Conservation (phyloP, 1,140 invertebrate species). For the Sinella curviseta region DNA sequence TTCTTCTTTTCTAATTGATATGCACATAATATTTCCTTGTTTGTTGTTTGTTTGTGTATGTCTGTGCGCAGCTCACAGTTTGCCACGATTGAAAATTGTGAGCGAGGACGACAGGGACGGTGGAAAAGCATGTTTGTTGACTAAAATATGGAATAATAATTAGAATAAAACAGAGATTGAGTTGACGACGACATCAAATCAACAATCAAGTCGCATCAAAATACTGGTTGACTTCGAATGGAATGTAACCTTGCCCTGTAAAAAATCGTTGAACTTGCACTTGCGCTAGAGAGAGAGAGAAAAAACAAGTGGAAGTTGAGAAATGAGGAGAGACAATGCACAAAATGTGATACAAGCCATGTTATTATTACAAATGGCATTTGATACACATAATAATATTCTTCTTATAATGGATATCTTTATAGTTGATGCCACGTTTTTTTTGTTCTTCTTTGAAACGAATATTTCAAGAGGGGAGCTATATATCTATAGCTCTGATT, state of each 20-base stretch:
- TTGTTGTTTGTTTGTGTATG: not conserved
- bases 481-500: no score
- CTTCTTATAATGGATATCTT: no score
- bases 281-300: not conserved
- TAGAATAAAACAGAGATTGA: not conserved
- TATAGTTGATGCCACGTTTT: no score
- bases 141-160: not conserved
- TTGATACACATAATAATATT: no score
- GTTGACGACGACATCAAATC: slow-evolving; percentile 3
- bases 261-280: slow-evolving; percentile 19
- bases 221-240: slow-evolving; percentile 25
- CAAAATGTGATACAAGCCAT: not conserved
- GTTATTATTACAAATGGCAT: no score
- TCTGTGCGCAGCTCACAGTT: not conserved
- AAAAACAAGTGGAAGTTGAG: not conserved
- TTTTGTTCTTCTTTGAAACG: not conserved
- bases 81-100: not conserved
- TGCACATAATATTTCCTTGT: slow-evolving; percentile 20
- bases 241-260: slow-evolving; percentile 14
- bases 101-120: not conserved
- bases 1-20: not conserved
- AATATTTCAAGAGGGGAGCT: not conserved
- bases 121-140: not conserved
- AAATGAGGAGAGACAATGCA: not conserved
- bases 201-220: slow-evolving; percentile 5